Evolutionary conservation across 2,888 invertebrate genomes (phyloP), one percentile per base, ranked within the genome.

Genomic region (Rugalucina vietnamica): DNA sequence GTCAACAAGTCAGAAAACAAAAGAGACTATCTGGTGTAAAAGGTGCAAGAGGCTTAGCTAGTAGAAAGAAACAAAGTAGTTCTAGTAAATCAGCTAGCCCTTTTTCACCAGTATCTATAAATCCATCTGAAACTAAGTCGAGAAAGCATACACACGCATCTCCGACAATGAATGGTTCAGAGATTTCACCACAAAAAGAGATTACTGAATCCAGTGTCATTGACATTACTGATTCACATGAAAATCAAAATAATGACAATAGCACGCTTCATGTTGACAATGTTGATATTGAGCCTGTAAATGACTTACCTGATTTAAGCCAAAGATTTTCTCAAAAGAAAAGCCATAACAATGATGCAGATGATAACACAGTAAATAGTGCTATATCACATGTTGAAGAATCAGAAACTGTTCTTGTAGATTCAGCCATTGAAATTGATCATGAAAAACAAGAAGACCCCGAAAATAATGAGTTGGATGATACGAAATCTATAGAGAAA

Each of bases 11-110:
- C 12, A 76, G 29, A 34, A 65, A 34, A 65, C 43, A 37, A 29
- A 76, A 65, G 18, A 77, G 70, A 32, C 24, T 34, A 37, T 71
- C 73, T 49, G 49, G 73, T 29, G 65, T 81, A 65, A 84, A 71
- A 57, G 76, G 75, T 39, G 84, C 82, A 1, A 77, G 84, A 71
- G 86, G 86, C 27, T 75, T 86, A 60, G 76, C 86, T 18, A 77
- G 72, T 29, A 84, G 65, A 60, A 75, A 72, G 29, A 79, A 73
- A 24, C 36, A 65, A 14, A 65, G 18, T 65, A 5, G 34, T 18
- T 32, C 27, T 34, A 34, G 32, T 54, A 21, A 21, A 4, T 54
- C 18, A 34, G 12, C 65, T n/a, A 65, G 65, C 34, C 34, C 65
- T 3, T 18, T 60, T 4, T n/a, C 5, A 27, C 10, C 60, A 60